Evolutionary conservation across 2,888 invertebrate species (phyloP).

Genomic region (Volucella inanis): DNA sequence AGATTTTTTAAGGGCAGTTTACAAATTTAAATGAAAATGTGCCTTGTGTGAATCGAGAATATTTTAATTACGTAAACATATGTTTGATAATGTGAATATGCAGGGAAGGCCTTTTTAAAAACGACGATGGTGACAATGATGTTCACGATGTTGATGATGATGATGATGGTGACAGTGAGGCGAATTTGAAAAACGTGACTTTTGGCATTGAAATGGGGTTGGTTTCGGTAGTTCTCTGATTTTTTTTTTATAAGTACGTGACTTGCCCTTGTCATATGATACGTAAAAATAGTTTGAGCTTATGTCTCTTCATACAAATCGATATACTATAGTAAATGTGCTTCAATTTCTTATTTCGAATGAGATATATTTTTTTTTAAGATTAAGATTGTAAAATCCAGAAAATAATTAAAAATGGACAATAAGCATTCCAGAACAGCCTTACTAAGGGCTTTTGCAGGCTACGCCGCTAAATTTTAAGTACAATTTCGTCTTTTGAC

Average conservation of each 20-base stretch:
- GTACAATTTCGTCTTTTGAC: too few relatives aligned
- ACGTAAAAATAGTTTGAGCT: conserved; percentile 29
- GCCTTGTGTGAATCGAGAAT: conserved; percentile 30
- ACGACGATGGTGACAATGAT: neutral
- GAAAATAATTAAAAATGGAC: too few relatives aligned
- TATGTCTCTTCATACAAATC: conserved; percentile 14
- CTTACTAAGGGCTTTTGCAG: too few relatives aligned
- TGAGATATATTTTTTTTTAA: too few relatives aligned
- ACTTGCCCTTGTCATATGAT: conserved; percentile 19
- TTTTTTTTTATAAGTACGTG: neutral
- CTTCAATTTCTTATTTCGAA: neutral
- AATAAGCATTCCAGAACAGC: too few relatives aligned
- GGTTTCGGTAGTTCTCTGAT: neutral
- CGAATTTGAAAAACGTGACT: conserved; percentile 57
- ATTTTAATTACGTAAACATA: conserved; percentile 67
- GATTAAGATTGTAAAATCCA: too few relatives aligned
- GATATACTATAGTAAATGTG: conserved; percentile 29
- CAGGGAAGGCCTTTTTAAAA: neutral
- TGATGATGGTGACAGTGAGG: conserved; percentile 40
- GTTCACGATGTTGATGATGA: neutral
- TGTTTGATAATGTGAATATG: conserved; percentile 46
- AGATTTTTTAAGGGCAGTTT: conserved; percentile 5
- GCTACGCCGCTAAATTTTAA: too few relatives aligned
- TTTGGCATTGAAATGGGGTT: conserved; percentile 9
- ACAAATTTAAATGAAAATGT: conserved; percentile 1